Base-by-base conservation (phyloP, 2,113 vertebrate species). In the Ammodytes dubius region DNA sequence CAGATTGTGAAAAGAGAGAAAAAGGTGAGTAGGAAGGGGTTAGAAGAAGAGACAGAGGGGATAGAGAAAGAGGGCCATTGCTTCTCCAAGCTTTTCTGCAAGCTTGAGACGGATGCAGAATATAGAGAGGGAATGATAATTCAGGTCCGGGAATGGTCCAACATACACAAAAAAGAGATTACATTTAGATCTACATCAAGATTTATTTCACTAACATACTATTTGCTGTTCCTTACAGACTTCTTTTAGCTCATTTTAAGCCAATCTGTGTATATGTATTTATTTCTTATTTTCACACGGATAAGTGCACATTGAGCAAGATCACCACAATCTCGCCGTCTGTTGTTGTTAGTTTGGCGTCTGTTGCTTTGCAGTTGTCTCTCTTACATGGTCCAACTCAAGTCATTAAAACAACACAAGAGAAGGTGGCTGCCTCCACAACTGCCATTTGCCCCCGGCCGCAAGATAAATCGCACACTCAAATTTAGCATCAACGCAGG, bases 121-220 rank as follows among this genome's bases (percentile, higher is more conserved):
- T 96, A 96, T 95, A 96, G 96, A 93, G 83, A 87, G 95, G 95
- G 94, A 79, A 91, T 95, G 90, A 94, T 93, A 95, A 97, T 97
- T 96, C 96, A 96, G 96, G 96, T 96, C 96, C 95, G 95, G 96
- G 95, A 95, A 92, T 27, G 42, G 58, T 45, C 9, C n/a, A 40
- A 45, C 37, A 42, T 50, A 43, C 27, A 71, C 27, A 66, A 95
- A 94, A 95, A 96, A 27, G 27, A 27, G 27, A 27, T 27, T 27
- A 27, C 27, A 27, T 27, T 27, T 27, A 40, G 40, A 17, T 61
- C 65, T 49, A 93, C 90, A 77, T 27, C 84, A 89, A 80, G 81
- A 93, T 90, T 58, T 12, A 27, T 45, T 78, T 54, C 27, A 43
- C 13, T 43, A 42, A 70, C 19, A 56, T 10, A 12, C n/a, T 42